Evolutionary conservation across 1,140 invertebrate genomes (phyloP).

Genomic region (Papilio glaucus): DNA sequence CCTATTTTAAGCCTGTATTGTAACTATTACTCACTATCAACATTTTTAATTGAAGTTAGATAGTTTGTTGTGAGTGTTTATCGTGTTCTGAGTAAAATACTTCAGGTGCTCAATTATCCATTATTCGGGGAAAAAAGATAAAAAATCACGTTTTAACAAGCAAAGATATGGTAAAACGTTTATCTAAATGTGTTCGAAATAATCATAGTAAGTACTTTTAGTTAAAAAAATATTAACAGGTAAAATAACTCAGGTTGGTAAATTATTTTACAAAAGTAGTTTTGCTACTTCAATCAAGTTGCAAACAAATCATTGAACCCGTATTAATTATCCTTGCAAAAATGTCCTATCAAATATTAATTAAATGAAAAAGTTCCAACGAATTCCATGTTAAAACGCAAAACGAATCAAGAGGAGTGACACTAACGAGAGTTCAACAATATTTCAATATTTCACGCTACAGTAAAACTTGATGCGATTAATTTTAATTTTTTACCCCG

Average conservation of each 20-base stretch:
- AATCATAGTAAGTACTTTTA: too few species aligned
- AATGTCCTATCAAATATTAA: conserved; percentile 2
- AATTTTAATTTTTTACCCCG: conserved; percentile 74
- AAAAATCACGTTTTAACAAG: too few species aligned
- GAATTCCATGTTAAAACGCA: conserved; percentile 42
- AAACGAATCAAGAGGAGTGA: conserved; percentile 53
- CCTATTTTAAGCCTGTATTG: too few species aligned
- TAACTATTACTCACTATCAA: too few species aligned
- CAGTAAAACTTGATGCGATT: conserved; percentile 59
- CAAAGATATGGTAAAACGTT: too few species aligned
- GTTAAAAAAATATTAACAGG: too few species aligned
- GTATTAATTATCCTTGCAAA: conserved; percentile 3
- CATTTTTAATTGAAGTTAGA: too few species aligned
- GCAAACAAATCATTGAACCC: background rate
- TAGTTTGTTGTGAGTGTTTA: too few species aligned
- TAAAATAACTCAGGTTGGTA: background rate
- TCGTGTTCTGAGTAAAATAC: too few species aligned
- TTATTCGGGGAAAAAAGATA: too few species aligned
- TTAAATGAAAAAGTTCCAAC: conserved; percentile 18
- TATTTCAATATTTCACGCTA: conserved; percentile 68
- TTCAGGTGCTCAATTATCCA: too few species aligned
- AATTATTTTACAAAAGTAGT: background rate
- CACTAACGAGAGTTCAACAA: conserved; percentile 57
- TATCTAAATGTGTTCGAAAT: too few species aligned
- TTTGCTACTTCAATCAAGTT: background rate